Conservation (phyloP, 2,113 vertebrate genomes). For the Aspiorhynchus laticeps region DNA sequence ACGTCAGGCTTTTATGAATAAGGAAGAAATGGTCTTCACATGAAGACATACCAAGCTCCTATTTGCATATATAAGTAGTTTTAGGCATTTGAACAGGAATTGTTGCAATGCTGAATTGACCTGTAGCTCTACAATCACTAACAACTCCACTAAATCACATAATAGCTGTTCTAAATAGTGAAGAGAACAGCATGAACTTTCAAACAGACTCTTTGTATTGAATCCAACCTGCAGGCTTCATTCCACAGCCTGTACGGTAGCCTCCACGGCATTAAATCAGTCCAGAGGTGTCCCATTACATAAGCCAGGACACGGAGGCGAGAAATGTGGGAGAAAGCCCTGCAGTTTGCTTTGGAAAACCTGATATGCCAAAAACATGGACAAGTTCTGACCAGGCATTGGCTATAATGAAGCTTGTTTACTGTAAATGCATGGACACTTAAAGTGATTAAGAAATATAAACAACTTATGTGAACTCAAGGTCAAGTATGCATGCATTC, state of each 20-base stretch:
- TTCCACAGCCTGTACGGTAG: constrained; percentile 34
- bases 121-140: background rate
- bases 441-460: background rate
- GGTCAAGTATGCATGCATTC: background rate
- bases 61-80: background rate
- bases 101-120: background rate
- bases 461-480: background rate
- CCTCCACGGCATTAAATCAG: background rate
- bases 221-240: background rate
- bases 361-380: background rate
- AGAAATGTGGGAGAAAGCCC: background rate
- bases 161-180: background rate
- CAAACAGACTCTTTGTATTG: background rate
- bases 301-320: background rate
- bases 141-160: background rate
- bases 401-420: background rate
- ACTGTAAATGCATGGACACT: background rate
- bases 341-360: background rate
- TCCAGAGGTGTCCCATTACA: background rate
- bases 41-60: background rate
- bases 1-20: background rate
- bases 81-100: background rate
- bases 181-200: background rate
- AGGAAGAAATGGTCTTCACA: background rate
- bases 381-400: background rate